phyloP scores from a whole-genome alignment of 2,888 invertebrate genomes.

The Mayetiola destructor region DNA sequence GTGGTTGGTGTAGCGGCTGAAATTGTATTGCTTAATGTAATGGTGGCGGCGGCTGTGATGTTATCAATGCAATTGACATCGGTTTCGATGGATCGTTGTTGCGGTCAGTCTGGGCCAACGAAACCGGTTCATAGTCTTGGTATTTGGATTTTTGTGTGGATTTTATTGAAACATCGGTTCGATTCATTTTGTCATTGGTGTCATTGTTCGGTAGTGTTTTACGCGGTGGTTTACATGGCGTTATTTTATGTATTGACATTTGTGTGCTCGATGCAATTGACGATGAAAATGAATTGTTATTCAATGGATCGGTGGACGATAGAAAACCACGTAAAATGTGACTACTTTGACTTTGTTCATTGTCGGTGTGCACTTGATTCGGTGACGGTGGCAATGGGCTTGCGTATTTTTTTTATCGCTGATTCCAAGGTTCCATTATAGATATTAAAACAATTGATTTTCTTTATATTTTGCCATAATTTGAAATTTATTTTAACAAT shows the following conservation, averaged over 20 bases:
- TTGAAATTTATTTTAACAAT: no score
- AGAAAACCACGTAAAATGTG: slow-evolving; percentile 29
- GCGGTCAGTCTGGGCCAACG: slow-evolving; percentile 22
- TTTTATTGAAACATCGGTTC: slow-evolving; percentile 18
- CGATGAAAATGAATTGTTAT: slow-evolving; percentile 24
- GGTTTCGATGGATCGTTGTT: slow-evolving; percentile 2
- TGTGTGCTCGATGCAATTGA: slow-evolving; percentile 16
- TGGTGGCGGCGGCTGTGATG: slow-evolving; percentile 10
- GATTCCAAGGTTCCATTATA: no score
- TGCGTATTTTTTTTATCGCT: no score
- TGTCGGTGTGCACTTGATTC: slow-evolving; percentile 27
- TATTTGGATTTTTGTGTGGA: slow-evolving; percentile 27
- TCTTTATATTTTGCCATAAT: no score
- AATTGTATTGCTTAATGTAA: background rate
- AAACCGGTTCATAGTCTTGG: slow-evolving; percentile 32
- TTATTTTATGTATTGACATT: slow-evolving; percentile 23
- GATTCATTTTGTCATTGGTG: slow-evolving; percentile 17
- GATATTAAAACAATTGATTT: no score
- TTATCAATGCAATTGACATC: slow-evolving; percentile 1
- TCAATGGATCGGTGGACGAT: slow-evolving; percentile 31
- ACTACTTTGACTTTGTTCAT: slow-evolving; percentile 26
- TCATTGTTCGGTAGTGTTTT: slow-evolving; percentile 23
- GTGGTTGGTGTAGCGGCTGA: no score
- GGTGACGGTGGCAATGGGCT: slow-evolving; percentile 60
- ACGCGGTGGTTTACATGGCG: slow-evolving; percentile 34